A percentile compares a stretch with the other conserved stretches of the same genome.
Conservation (phyloP, 1,140 invertebrate genomes). For the Neodiprion pinetum region DNA sequence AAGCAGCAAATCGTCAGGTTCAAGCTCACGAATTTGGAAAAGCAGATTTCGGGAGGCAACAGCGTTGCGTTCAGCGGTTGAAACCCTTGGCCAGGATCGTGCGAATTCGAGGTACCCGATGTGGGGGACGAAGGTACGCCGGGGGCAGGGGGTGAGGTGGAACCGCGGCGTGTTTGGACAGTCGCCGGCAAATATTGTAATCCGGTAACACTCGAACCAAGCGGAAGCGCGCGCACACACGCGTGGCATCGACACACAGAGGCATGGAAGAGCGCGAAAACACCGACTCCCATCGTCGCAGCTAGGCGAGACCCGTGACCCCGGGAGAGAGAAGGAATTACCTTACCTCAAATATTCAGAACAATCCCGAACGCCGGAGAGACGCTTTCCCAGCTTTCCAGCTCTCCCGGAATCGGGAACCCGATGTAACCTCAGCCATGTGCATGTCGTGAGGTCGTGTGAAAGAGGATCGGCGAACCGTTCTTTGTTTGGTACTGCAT, state of each 20-base stretch:
- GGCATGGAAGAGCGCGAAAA: neutral
- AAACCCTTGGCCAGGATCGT: constrained; percentile 18
- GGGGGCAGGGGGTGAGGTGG: neutral
- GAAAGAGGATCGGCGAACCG: no score
- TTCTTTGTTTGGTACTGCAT: no score
- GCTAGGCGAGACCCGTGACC: neutral
- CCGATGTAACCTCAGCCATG: no score
- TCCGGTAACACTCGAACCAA: constrained; percentile 41
- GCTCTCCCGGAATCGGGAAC: no score
- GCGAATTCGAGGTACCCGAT: constrained; percentile 15
- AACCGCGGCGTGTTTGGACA: constrained; percentile 40
- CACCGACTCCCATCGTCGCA: neutral
- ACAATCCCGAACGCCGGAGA: no score
- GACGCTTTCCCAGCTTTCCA: no score
- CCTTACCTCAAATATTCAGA: neutral
- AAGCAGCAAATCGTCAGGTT: no score
- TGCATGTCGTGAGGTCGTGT: no score
- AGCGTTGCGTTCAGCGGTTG: neutral
- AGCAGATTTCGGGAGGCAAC: no score
- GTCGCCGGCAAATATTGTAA: constrained; percentile 45
- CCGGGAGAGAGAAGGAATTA: constrained; percentile 4
- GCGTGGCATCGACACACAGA: no score
- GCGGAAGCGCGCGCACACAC: constrained; percentile 29
- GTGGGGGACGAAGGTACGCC: neutral
- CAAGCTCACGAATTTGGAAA: no score